Percentiles rank a stretch among this genome's conserved stretches.
Conservation (phyloP, 2,888 invertebrate genomes). For the Polymixis lichenea region DNA sequence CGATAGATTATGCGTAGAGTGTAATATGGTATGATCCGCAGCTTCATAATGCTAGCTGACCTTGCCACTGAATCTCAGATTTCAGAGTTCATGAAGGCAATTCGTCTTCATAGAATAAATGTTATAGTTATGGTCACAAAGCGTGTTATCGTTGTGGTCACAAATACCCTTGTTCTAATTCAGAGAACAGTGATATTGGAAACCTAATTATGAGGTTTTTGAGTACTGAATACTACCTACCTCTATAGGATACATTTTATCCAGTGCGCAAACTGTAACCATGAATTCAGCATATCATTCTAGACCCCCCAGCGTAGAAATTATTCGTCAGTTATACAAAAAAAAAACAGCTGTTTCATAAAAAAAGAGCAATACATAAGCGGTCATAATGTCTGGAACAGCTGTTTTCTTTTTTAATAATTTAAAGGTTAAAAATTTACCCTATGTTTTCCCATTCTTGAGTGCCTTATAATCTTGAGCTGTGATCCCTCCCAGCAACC, state of each 20-base stretch:
- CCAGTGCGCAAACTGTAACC: too few species aligned
- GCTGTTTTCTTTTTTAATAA: too few species aligned
- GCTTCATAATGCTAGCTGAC: neutral
- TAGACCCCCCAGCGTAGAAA: too few species aligned
- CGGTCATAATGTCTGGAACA: too few species aligned
- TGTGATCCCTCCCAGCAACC: too few species aligned
- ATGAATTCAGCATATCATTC: too few species aligned
- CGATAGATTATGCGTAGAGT: neutral
- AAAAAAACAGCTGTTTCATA: too few species aligned
- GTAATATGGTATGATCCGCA: neutral
- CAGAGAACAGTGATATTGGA: neutral
- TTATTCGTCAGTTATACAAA: too few species aligned
- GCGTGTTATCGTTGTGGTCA: too few species aligned
- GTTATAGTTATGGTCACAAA: neutral
- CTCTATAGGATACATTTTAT: too few species aligned
- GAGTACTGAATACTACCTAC: neutral
- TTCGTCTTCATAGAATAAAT: neutral
- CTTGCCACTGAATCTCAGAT: neutral
- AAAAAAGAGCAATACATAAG: too few species aligned
- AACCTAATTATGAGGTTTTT: neutral
- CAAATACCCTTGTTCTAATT: neutral
- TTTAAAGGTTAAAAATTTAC: too few species aligned
- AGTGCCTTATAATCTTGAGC: neutral
- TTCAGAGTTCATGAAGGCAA: slow-evolving; percentile 1
- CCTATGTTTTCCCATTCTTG: neutral